Evolutionary conservation across 2,888 invertebrate species (phyloP).

Genomic region (Zhuqinia jingwanae): DNA sequence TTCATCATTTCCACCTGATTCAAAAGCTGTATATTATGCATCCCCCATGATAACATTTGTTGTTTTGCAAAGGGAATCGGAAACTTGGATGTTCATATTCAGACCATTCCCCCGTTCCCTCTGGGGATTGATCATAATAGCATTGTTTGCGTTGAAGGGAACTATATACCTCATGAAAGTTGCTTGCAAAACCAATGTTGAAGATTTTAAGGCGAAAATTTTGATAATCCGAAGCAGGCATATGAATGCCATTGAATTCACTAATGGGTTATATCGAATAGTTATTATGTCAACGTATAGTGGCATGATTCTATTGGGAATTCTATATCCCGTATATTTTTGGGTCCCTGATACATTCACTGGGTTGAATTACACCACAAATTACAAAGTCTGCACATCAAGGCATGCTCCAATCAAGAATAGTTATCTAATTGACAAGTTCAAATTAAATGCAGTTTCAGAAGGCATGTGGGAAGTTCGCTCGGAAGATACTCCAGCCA

Average conservation of each 20-base stretch:
- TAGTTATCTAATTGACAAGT: conserved; percentile 33
- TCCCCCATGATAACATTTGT: conserved; percentile 63
- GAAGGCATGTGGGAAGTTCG: conserved; percentile 19
- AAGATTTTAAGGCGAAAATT: not conserved
- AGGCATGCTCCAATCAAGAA: conserved; percentile 8
- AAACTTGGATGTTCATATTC: conserved; percentile 49
- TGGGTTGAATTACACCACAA: conserved; percentile 52
- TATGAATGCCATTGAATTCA: conserved; percentile 1
- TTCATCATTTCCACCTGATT: conserved; percentile 59
- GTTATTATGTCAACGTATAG: conserved; percentile 39
- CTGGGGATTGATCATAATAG: conserved; percentile 1
- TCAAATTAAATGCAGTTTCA: conserved; percentile 42
- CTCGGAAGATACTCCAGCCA: not conserved
- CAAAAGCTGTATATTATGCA: conserved; percentile 52
- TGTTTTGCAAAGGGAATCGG: conserved; percentile 44
- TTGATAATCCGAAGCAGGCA: not conserved
- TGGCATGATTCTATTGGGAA: conserved; percentile 60
- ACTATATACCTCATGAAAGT: not conserved
- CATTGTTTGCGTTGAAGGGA: not conserved
- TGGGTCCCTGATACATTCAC: conserved; percentile 60
- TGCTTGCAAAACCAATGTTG: not conserved
- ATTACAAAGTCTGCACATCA: conserved; percentile 56
- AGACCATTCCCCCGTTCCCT: conserved; percentile 45
- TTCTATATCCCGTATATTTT: conserved; percentile 42
- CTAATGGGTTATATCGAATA: not conserved